Evolutionary conservation across 2,113 vertebrate species (phyloP).

Genomic region (Carollia perspicillata): DNA sequence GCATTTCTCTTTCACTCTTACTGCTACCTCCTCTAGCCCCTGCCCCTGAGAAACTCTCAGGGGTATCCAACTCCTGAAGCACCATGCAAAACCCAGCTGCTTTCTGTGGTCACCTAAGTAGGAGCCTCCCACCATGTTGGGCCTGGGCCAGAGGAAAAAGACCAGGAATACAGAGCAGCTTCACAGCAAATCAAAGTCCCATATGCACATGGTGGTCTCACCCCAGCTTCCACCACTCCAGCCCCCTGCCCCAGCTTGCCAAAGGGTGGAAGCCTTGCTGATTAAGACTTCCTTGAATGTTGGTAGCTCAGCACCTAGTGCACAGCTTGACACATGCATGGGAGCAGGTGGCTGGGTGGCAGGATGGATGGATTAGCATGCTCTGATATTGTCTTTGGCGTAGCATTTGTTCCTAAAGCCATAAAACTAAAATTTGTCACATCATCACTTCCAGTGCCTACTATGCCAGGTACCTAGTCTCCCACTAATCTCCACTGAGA

Average conservation of each 20-base stretch:
- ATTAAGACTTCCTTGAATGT: neutral
- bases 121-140: neutral
- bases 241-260: neutral
- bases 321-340: neutral
- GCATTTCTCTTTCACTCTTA: neutral
- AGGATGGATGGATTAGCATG: neutral
- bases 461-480: neutral
- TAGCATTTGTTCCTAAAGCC: neutral
- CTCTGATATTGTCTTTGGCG: neutral
- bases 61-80: neutral
- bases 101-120: neutral
- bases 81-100: neutral
- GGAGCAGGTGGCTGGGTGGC: neutral
- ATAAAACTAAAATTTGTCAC: constrained; percentile 10
- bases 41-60: neutral
- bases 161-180: neutral
- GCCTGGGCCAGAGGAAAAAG: neutral
- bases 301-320: neutral
- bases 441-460: neutral
- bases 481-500: constrained; percentile 6
- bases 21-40: neutral
- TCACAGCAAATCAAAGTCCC: neutral
- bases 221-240: neutral
- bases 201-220: neutral
- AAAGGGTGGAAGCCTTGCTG: neutral